Evolutionary conservation across 1,140 invertebrate genomes (phyloP).

Genomic region (Neocloeon triangulifer): DNA sequence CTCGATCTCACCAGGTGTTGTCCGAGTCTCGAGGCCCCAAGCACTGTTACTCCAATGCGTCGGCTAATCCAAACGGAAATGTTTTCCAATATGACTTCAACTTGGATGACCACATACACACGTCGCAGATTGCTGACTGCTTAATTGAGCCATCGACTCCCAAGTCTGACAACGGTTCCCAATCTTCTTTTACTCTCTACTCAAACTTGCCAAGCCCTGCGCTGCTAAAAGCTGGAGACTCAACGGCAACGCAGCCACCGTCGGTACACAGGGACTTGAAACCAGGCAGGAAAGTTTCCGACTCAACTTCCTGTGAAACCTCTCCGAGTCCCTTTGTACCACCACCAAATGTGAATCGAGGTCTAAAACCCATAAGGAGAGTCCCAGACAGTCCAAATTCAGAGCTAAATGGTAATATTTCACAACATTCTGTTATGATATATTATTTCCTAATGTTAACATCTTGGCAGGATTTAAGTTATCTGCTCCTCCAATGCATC

Average conservation of each 20-base stretch:
- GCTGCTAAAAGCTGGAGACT: slow-evolving; percentile 11
- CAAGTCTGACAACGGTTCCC: slow-evolving; percentile 14
- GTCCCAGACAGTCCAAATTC: slow-evolving; percentile 4
- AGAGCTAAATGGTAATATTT: neutral
- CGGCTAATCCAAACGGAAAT: slow-evolving; percentile 25
- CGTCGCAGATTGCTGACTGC: slow-evolving; percentile 7
- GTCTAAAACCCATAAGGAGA: slow-evolving; percentile 21
- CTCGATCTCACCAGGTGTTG: slow-evolving; percentile 30
- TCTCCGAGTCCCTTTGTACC: slow-evolving; percentile 8
- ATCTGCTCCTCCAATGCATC: slow-evolving; percentile 11
- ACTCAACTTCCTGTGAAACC: slow-evolving; percentile 24
- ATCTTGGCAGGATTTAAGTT: slow-evolving; percentile 10
- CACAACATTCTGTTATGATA: too few species aligned
- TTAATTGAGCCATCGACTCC: slow-evolving; percentile 11
- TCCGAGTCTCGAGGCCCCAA: slow-evolving; percentile 15
- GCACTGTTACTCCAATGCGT: slow-evolving; percentile 51
- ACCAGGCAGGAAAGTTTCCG: slow-evolving; percentile 36
- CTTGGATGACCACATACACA: slow-evolving; percentile 12
- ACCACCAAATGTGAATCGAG: slow-evolving; percentile 27
- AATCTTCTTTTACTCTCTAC: slow-evolving; percentile 17
- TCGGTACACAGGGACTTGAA: slow-evolving; percentile 56
- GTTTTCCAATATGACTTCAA: slow-evolving; percentile 34
- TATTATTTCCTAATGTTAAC: too few species aligned
- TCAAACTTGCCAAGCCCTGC: slow-evolving; percentile 33
- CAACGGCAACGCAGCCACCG: slow-evolving; percentile 26